Percentiles rank a stretch among this genome's conserved stretches.
Conservation (phyloP, 1,140 invertebrate genomes). For the Thrips palmi region DNA sequence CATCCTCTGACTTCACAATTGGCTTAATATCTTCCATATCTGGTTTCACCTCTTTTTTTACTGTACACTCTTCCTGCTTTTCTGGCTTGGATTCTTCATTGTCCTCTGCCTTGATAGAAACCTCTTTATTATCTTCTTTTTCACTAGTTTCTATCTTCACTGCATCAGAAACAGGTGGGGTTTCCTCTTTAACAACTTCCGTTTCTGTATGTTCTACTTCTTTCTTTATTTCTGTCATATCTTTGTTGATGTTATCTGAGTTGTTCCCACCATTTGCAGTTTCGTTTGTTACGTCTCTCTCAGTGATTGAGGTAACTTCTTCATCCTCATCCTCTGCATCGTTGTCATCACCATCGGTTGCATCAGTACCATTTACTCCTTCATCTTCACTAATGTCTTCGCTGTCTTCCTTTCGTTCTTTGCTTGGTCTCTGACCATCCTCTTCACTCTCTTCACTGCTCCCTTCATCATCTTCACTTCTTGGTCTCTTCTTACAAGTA, state of each 20-base stretch:
- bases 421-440: not conserved
- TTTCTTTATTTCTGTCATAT: conserved; percentile 4
- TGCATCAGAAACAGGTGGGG: conserved; percentile 17
- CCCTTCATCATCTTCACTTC: conserved; percentile 16
- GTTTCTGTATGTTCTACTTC: conserved; percentile 10
- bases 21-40: not conserved
- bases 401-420: conserved; percentile 14
- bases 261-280: conserved; percentile 19
- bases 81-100: conserved; percentile 15
- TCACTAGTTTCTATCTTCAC: conserved; percentile 24
- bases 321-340: conserved; percentile 30
- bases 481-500: conserved; percentile 12
- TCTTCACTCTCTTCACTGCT: too few relatives aligned
- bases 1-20: conserved; percentile 12
- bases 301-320: conserved; percentile 24
- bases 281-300: conserved; percentile 23
- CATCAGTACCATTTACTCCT: conserved; percentile 5
- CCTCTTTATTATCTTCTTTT: conserved; percentile 28
- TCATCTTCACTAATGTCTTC: conserved; percentile 13
- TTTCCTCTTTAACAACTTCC: conserved; percentile 14
- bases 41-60: conserved; percentile 11
- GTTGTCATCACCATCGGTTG: conserved; percentile 26
- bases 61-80: conserved; percentile 14
- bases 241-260: conserved; percentile 5
- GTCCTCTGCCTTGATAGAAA: conserved; percentile 18